Base-by-base conservation (phyloP, 2,113 vertebrate species). In the Scalopus aquaticus region DNA sequence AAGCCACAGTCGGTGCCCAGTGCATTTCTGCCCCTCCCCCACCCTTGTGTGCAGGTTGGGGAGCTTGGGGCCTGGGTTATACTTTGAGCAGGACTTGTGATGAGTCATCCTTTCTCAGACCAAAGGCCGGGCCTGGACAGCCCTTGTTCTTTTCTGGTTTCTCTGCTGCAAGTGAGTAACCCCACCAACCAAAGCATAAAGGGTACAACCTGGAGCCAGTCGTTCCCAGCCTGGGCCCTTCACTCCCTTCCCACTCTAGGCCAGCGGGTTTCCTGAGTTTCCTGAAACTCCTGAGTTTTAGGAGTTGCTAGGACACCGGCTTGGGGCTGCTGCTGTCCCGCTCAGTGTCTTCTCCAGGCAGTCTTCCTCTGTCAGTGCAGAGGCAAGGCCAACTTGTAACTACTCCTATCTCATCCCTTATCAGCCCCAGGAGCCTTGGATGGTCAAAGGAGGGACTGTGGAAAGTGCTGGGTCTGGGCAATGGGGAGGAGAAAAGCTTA, bases 91-190 rank as follows among this genome's bases (percentile, higher is more conserved):
- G 69, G 51, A 49, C 51, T 69, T 30, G 39, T 39, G 77, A 72
- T 79, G 89, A 84, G 56, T 92, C 92, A 92, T 42, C 9, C 39
- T 84, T 67, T 56, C 58, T 94, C 39, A 80, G 10, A 92, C 73
- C 19, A n/a, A 72, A 80, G 65, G 39, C 74, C 49, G 20, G 22
- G 28, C 67, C 37, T 69, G 39, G n/a, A 72, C n/a, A 54, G 44
- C 58, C 28, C 24, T 44, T 44, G 5, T 44, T 49, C 11, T 49
- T 49, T 85, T 51, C 79, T 60, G 84, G 30, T 70, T 80, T 79
- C 84, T 58, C 80, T 72, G n/a, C 84, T 80, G 9, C 39, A 79
- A 88, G 44, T 12, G 44, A 91, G 32, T 39, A 82, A 82, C 2
- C 22, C 56, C 70, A 62, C 35, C 8, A 77, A 51, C 44, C 54